Base-by-base conservation (phyloP, 2,113 vertebrate species). In the Vimba vimba region DNA sequence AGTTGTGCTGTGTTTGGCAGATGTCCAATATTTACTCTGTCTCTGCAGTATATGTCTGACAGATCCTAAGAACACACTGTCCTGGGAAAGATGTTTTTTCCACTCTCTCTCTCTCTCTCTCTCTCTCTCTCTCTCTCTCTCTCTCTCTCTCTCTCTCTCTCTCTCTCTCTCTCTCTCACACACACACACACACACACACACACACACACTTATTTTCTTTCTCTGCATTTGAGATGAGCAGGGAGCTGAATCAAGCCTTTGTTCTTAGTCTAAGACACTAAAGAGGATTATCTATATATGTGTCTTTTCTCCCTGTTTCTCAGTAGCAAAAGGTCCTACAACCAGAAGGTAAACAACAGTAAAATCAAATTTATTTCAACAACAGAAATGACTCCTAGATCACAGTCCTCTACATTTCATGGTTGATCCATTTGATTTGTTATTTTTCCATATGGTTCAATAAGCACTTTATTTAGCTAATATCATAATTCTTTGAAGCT, bases 21-120 rank as follows among this genome's bases (percentile, higher is more conserved):
- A 43, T 55, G 27, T 88, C 83, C 79, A 86, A 71, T 90, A 80
- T 90, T 90, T 90, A 87, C 80, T 83, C 85, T 88, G 78, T 74
- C 80, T 84, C 85, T 87, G 78, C 78, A 43, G 57, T 82, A 75
- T 81, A 87, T 88, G 71, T 87, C 83, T 89, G 88, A 87, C 85
- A 86, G 76, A 50, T 73, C 84, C 66, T 66, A 74, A 88, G 90
- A 87, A 91, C 88, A 87, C 62, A 10, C 30, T 80, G 86, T 87
- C 36, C 86, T 76, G 45, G 79, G 11, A 76, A 81, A 33, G 23
- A 64, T 78, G 4, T 60, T 21, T 43, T 68, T 19, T 15, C 17
- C 45, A 50, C 39, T 39, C 25, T n/a, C 8, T 55, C 66, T 57
- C 33, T 36, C 2, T 55, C 4, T 50, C 52, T 52, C 47, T 50